Conservation (phyloP, 1,140 invertebrate genomes). For the Sminthurides bifidus region DNA sequence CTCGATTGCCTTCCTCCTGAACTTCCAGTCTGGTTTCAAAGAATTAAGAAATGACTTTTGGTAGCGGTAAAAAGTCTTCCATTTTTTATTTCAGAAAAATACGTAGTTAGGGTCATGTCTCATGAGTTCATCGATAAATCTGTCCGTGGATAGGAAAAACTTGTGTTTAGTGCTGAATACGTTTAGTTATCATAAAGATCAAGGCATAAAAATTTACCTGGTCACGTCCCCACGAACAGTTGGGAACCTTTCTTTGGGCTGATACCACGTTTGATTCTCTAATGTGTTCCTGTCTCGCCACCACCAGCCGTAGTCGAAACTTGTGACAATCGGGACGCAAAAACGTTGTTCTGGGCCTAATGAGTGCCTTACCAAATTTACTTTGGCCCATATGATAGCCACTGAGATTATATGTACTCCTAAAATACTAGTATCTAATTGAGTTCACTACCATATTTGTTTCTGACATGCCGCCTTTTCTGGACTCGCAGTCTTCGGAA, state of each 20-base stretch:
- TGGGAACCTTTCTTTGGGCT: conserved; percentile 6
- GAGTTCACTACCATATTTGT: conserved; percentile 12
- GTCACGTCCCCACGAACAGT: conserved; percentile 20
- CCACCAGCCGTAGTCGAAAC: conserved; percentile 24
- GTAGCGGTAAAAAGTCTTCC: neutral
- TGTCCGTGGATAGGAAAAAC: too few relatives aligned
- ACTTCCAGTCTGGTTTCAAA: neutral
- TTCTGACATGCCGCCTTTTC: conserved; percentile 12
- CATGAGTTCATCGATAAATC: conserved; percentile 26
- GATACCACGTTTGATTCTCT: conserved; percentile 16
- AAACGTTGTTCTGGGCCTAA: conserved; percentile 12
- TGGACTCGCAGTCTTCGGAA: conserved; percentile 9
- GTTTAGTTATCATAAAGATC: neutral
- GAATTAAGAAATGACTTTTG: neutral
- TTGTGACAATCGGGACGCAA: conserved; percentile 16
- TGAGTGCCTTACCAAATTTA: neutral
- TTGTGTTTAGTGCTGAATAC: neutral
- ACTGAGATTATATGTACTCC: too few relatives aligned
- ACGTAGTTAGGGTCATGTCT: conserved; percentile 18
- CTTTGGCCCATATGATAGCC: neutral
- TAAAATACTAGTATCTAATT: too few relatives aligned
- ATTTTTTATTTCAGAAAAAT: neutral
- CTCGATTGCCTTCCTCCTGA: neutral
- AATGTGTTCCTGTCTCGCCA: conserved; percentile 11
- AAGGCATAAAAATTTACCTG: conserved; percentile 17